Base-by-base conservation (phyloP, 2,797 vertebrate species). In the Enoplosus armatus region DNA sequence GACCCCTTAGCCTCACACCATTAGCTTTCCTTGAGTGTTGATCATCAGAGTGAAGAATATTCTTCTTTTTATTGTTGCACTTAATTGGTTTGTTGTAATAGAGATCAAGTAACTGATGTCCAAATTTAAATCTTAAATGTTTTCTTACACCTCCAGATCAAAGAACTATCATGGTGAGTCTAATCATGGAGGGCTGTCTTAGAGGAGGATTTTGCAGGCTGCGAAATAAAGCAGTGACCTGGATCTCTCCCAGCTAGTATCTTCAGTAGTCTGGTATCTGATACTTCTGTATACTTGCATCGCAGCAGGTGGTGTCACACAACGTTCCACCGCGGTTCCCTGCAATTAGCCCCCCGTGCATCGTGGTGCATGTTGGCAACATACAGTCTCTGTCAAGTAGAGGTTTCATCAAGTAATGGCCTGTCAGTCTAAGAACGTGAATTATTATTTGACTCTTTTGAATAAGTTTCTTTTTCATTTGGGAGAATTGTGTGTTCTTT, bases 271-370 rank as follows among this genome's bases (percentile, higher is more conserved):
- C 47, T 68, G 43, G 31, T 48, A 65, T 74, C 39, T 77, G 86
- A 79, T 56, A 61, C 72, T 33, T 67, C 29, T 67, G 80, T 77
- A 22, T 68, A 67, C 62, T 86, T 75, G 48, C 37, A 51, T 61
- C 74, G 0, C 87, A 87, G 88, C 80, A 72, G 89, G 88, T 35
- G 86, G 79, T 45, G 53, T 43, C 54, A 69, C 75, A 74, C 68
- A 83, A 65, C 6, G 3, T 77, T 89, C 76, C 72, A 64, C 56
- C 41, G 22, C 26, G 12, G 70, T 81, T 84, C 72, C 27, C 72
- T 74, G 86, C 86, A 91, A 87, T 90, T 91, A 90, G 74, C 87
- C 89, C 85, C 76, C 80, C 43, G 85, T 72, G 77, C 67, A 69
- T 68, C 5, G 2, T 74, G 61, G 63, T 74, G 74, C 53, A 67